Conservation (phyloP, 1,140 invertebrate genomes). For the Drosophila funebris region DNA sequence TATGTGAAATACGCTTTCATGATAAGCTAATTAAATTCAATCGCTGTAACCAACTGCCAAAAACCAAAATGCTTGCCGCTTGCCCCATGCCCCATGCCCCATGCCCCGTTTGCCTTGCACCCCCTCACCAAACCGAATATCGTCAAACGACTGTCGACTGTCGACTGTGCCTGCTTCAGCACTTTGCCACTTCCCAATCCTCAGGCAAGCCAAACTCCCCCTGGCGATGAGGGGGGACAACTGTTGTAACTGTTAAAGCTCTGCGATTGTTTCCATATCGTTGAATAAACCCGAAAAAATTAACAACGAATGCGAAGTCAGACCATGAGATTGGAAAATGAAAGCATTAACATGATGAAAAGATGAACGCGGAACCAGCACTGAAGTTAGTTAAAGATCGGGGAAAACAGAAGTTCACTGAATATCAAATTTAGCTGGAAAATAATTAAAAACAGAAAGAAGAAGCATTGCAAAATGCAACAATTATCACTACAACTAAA, state of each 20-base stretch:
- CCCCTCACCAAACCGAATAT: not conserved
- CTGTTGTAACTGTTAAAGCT: slow-evolving; percentile 50
- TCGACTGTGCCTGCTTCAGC: not conserved
- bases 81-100: not conserved
- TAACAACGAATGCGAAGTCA: slow-evolving; percentile 33
- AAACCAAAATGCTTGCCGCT: slow-evolving; percentile 57
- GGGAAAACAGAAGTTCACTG: no score
- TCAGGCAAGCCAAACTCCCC: not conserved
- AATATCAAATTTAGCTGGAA: no score
- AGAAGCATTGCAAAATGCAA: no score
- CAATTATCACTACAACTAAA: no score
- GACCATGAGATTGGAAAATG: slow-evolving; percentile 22
- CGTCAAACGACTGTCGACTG: not conserved
- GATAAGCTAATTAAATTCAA: slow-evolving; percentile 82
- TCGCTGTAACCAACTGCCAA: slow-evolving; percentile 77
- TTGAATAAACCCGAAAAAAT: slow-evolving; percentile 57
- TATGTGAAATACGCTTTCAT: slow-evolving; percentile 82
- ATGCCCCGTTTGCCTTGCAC: no score
- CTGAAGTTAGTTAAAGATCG: no score
- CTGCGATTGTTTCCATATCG: slow-evolving; percentile 71
- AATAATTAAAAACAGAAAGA: no score
- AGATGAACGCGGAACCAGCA: not conserved
- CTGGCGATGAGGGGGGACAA: not conserved
- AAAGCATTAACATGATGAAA: not conserved
- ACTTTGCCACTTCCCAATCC: not conserved